Percentiles rank a stretch among this genome's conserved stretches.
phyloP scores from a whole-genome alignment of 2,888 invertebrate species.

The Drosophila niveifrons region DNA sequence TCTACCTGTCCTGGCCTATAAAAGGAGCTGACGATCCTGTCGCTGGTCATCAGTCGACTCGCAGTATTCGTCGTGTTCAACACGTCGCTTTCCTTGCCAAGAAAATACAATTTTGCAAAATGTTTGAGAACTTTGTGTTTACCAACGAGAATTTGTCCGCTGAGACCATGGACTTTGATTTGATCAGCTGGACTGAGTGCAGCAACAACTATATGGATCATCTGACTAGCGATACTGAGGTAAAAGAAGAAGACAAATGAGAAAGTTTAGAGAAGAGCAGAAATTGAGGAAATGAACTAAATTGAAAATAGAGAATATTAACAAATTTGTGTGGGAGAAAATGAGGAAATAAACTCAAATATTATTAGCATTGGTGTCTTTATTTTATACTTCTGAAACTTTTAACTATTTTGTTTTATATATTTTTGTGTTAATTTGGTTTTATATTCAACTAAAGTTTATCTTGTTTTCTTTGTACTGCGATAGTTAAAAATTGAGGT shows the following conservation, averaged over 20 bases:
- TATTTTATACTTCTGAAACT: too few relatives aligned
- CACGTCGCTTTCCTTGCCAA: conserved; percentile 32
- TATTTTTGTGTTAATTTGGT: too few relatives aligned
- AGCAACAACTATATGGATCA: conserved; percentile 46
- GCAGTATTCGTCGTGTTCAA: conserved; percentile 66
- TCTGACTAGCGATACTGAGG: conserved; percentile 36
- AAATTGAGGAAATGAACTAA: too few relatives aligned
- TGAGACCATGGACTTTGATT: conserved; percentile 75
- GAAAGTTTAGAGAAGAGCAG: too few relatives aligned
- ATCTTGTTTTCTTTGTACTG: too few relatives aligned
- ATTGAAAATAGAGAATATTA: too few relatives aligned
- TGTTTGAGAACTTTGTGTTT: conserved; percentile 70
- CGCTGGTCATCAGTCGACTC: conserved; percentile 60
- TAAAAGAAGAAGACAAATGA: conserved; percentile 26
- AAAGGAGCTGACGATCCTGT: conserved; percentile 32
- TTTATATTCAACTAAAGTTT: too few relatives aligned
- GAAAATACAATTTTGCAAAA: conserved; percentile 32
- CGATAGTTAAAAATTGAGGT: too few relatives aligned
- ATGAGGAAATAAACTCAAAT: too few relatives aligned
- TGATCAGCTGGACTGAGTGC: conserved; percentile 56
- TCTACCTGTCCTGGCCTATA: conserved; percentile 58
- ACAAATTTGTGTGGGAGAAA: too few relatives aligned
- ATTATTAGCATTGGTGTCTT: too few relatives aligned
- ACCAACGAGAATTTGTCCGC: conserved; percentile 66
- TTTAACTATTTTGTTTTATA: too few relatives aligned